phyloP scores from a whole-genome alignment of 2,888 invertebrate species.

The Hedya salicella region DNA sequence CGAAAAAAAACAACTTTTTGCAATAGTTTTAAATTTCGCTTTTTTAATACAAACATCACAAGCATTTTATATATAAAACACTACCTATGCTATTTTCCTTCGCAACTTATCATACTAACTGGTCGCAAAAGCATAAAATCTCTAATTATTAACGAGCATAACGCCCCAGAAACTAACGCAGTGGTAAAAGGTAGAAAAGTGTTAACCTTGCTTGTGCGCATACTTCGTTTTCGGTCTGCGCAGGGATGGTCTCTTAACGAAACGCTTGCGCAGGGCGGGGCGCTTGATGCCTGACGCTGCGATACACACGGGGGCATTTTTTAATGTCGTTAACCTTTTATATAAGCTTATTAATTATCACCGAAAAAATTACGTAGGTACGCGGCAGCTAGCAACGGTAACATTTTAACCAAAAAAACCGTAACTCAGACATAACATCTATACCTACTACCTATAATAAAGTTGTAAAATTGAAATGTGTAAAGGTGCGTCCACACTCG shows the following conservation, averaged over 20 bases:
- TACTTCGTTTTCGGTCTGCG: background rate
- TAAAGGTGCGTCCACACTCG: too few species aligned
- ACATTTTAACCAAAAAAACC: too few species aligned
- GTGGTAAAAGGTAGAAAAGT: background rate
- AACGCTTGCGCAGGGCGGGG: slow-evolving; percentile 39
- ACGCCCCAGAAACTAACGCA: slow-evolving; percentile 8
- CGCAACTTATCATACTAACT: slow-evolving; percentile 7
- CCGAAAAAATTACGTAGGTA: too few species aligned
- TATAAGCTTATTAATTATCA: slow-evolving; percentile 8
- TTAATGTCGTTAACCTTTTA: background rate
- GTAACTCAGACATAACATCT: too few species aligned
- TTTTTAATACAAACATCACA: too few species aligned
- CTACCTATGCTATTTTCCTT: too few species aligned
- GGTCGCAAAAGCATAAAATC: slow-evolving; percentile 36
- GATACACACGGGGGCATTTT: slow-evolving; percentile 35
- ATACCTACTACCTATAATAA: too few species aligned
- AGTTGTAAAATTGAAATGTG: too few species aligned
- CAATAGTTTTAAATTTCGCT: too few species aligned
- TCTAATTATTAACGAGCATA: slow-evolving; percentile 43
- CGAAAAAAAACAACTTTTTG: too few species aligned
- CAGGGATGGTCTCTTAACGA: slow-evolving; percentile 27
- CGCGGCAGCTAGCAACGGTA: too few species aligned
- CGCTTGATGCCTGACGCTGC: slow-evolving; percentile 34
- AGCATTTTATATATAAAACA: too few species aligned
- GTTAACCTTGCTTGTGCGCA: background rate